Evolutionary conservation across 2,797 vertebrate species (phyloP).

Genomic region (Ptychadena robeensis): DNA sequence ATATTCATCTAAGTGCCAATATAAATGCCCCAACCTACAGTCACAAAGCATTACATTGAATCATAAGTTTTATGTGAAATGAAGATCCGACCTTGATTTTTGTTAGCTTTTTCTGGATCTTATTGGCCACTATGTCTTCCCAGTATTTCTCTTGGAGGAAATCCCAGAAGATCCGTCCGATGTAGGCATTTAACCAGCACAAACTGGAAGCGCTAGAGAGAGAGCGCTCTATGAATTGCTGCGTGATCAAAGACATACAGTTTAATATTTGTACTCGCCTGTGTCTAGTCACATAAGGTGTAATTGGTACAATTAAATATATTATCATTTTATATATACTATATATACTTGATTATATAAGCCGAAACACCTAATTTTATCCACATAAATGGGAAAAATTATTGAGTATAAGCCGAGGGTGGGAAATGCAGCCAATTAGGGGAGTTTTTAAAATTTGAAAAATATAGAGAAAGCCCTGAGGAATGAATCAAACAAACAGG

Average conservation of each 20-base stretch:
- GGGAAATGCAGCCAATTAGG: too few species aligned
- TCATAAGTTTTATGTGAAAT: not conserved
- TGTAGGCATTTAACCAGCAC: constrained; percentile 69
- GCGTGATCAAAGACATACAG: not conserved
- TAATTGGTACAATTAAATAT: too few species aligned
- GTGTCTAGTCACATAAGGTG: not conserved
- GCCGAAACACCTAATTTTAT: too few species aligned
- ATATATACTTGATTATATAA: too few species aligned
- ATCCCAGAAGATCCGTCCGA: constrained; percentile 89
- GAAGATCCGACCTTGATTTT: constrained; percentile 84
- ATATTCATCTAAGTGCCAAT: too few species aligned
- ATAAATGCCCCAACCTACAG: not conserved
- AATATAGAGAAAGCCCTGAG: too few species aligned
- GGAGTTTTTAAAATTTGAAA: too few species aligned
- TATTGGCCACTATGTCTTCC: constrained; percentile 80
- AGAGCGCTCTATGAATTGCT: not conserved
- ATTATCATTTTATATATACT: too few species aligned
- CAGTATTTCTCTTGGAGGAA: constrained; percentile 85
- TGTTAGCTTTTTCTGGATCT: constrained; percentile 90
- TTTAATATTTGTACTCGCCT: not conserved
- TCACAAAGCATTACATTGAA: not conserved
- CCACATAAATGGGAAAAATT: too few species aligned
- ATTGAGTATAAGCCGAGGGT: too few species aligned
- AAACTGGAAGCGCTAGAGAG: constrained; percentile 9
- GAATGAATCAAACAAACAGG: too few species aligned